These are phyloP conservation scores for Aleiodes alternator DNA, from an alignment of 2,888 invertebrate genomes.

Conservation along the genomic window DNA sequence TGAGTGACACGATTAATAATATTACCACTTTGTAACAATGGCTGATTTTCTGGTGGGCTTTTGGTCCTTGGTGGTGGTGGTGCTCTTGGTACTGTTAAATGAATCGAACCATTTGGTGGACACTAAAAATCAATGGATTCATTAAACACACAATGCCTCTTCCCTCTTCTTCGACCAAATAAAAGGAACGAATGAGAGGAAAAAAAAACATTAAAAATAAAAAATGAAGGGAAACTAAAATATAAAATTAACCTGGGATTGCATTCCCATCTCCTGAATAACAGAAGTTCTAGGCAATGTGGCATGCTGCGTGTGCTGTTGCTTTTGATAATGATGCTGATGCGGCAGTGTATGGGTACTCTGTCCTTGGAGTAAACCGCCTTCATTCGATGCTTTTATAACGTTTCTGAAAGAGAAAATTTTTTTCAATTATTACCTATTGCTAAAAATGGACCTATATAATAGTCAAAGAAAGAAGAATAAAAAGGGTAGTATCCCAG, in stretches of 20 bases:
- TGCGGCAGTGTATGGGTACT: slow-evolving; percentile 74
- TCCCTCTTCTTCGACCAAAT: background rate
- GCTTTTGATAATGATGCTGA: slow-evolving; percentile 73
- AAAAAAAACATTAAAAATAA: background rate
- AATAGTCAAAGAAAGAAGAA: no score
- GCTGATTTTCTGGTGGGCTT: slow-evolving; percentile 79
- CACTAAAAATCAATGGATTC: slow-evolving; percentile 59
- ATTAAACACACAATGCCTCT: slow-evolving; percentile 12
- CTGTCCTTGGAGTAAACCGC: slow-evolving; percentile 65
- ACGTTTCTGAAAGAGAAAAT: slow-evolving; percentile 73
- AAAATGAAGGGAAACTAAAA: background rate
- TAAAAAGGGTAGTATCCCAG: no score
- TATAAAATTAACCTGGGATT: slow-evolving; percentile 50
- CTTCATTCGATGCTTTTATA: slow-evolving; percentile 80
- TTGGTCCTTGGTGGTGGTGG: slow-evolving; percentile 78
- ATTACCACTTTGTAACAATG: slow-evolving; percentile 75
- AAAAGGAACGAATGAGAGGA: background rate
- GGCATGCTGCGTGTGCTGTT: slow-evolving; percentile 74
- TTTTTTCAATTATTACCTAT: no score
- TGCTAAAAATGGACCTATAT: background rate
- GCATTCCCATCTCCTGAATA: slow-evolving; percentile 79
- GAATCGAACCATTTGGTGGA: slow-evolving; percentile 75
- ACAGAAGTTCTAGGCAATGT: slow-evolving; percentile 76
- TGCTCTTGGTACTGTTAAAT: slow-evolving; percentile 78
- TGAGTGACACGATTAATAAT: slow-evolving; percentile 83